A percentile compares a stretch with the other conserved stretches of the same genome.
phyloP scores from a whole-genome alignment of 1,140 invertebrate species.

The Drosophila sp. region DNA sequence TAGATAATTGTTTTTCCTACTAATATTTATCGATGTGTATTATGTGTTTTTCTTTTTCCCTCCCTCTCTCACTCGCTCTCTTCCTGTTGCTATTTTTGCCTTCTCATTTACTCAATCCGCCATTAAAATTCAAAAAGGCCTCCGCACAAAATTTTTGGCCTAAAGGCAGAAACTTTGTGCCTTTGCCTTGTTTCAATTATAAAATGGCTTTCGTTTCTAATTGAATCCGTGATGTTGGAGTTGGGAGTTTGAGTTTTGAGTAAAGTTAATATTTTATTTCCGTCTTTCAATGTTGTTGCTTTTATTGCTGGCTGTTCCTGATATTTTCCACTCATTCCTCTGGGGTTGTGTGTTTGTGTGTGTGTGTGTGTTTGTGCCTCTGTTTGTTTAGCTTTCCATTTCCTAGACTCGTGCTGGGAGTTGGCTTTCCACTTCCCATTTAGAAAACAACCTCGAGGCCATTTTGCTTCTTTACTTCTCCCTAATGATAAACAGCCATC shows the following conservation, averaged over 20 bases:
- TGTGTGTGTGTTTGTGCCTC: constrained; percentile 9
- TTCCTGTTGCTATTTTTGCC: background rate
- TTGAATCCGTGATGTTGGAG: constrained; percentile 43
- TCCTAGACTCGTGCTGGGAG: constrained; percentile 13
- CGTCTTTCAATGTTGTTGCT: constrained; percentile 37
- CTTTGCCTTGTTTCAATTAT: constrained; percentile 69
- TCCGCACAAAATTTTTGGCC: background rate
- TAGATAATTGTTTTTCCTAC: constrained; percentile 29
- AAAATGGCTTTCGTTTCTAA: constrained; percentile 80
- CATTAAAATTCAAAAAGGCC: constrained; percentile 45
- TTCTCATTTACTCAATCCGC: background rate
- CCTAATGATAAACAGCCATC: constrained; percentile 49
- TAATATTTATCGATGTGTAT: constrained; percentile 70
- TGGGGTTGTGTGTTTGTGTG: constrained; percentile 15
- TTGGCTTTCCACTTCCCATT: constrained; percentile 35
- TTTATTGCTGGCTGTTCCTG: background rate
- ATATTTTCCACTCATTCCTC: constrained; percentile 17
- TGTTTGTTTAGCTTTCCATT: constrained; percentile 43
- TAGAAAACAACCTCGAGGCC: constrained; percentile 47
- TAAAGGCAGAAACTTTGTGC: constrained; percentile 5
- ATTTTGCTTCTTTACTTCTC: constrained; percentile 15
- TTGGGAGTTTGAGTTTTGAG: constrained; percentile 57
- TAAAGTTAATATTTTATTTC: constrained; percentile 80
- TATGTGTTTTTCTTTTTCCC: constrained; percentile 41
- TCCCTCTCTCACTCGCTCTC: constrained; percentile 6